Conservation (phyloP, 2,888 invertebrate species). For the Caenorhabditis sp. region DNA sequence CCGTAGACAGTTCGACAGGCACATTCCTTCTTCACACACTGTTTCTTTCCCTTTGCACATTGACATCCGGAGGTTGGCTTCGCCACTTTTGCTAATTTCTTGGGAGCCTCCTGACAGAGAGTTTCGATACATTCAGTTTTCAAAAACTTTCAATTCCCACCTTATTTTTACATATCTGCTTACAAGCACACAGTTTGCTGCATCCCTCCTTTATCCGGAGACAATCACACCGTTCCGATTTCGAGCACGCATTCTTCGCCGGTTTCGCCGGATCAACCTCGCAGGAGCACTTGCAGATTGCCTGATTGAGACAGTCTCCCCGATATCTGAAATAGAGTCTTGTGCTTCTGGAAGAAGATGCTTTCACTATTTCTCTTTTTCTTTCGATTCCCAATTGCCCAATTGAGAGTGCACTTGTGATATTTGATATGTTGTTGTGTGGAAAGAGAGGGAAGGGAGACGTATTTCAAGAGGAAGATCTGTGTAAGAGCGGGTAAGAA, state of each 20-base stretch:
- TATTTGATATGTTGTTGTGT: conserved; percentile 55
- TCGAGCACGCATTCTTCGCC: conserved; percentile 82
- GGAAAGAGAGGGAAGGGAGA: conserved; percentile 9
- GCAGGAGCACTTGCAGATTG: conserved; percentile 83
- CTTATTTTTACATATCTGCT: conserved; percentile 83
- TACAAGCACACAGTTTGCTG: conserved; percentile 82
- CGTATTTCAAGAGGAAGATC: conserved; percentile 15
- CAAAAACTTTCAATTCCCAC: conserved; percentile 28
- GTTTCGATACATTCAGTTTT: not conserved
- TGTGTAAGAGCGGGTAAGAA: conserved; percentile 33
- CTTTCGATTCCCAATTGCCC: conserved; percentile 49
- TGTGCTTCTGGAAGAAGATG: not conserved
- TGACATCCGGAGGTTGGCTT: conserved; percentile 82
- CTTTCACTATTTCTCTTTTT: not conserved
- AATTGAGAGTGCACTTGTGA: conserved; percentile 53
- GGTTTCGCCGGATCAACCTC: conserved; percentile 83
- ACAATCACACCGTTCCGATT: conserved; percentile 83
- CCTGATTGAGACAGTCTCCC: conserved; percentile 83
- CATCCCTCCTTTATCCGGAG: conserved; percentile 83
- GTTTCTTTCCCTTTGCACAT: conserved; percentile 83
- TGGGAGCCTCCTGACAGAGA: conserved; percentile 78
- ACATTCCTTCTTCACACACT: conserved; percentile 83
- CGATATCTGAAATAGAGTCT: conserved; percentile 77
- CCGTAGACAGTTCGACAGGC: conserved; percentile 83
- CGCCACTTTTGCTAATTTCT: conserved; percentile 79